Conservation (phyloP, 2,797 vertebrate genomes). For the Crossoptilon crossoptilon region DNA sequence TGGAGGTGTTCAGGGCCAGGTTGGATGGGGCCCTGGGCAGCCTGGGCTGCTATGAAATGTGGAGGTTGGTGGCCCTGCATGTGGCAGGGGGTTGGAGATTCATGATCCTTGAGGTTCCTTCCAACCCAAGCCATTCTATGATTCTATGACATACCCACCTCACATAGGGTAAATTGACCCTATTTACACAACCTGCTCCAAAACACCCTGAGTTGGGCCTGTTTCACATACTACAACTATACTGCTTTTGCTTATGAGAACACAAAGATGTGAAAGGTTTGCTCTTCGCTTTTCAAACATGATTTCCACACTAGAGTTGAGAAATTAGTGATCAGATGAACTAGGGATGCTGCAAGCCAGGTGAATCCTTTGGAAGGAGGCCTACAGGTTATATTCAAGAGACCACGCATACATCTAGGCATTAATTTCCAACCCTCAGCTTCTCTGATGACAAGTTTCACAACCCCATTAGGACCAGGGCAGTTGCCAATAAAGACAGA, state of each 20-base stretch:
- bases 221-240: background rate
- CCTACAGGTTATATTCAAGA: background rate
- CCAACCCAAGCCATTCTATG: too few relatives aligned
- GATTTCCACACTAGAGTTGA: background rate
- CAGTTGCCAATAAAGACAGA: background rate
- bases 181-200: background rate
- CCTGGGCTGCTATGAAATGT: too few relatives aligned
- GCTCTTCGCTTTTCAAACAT: background rate
- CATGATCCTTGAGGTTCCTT: too few relatives aligned
- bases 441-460: background rate
- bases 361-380: background rate
- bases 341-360: accelerated
- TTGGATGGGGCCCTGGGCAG: too few relatives aligned
- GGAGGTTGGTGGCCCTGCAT: too few relatives aligned
- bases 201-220: background rate
- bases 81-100: too few relatives aligned
- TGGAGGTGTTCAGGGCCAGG: too few relatives aligned
- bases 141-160: too few relatives aligned
- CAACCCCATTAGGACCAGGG: background rate
- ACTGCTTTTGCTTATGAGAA: background rate
- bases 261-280: background rate
- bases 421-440: background rate
- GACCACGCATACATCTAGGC: background rate
- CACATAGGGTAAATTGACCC: accelerated
- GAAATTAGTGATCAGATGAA: background rate